Percentiles rank a stretch among this genome's conserved stretches.
phyloP scores from a whole-genome alignment of 2,888 invertebrate genomes.

The Erebia aethiops region DNA sequence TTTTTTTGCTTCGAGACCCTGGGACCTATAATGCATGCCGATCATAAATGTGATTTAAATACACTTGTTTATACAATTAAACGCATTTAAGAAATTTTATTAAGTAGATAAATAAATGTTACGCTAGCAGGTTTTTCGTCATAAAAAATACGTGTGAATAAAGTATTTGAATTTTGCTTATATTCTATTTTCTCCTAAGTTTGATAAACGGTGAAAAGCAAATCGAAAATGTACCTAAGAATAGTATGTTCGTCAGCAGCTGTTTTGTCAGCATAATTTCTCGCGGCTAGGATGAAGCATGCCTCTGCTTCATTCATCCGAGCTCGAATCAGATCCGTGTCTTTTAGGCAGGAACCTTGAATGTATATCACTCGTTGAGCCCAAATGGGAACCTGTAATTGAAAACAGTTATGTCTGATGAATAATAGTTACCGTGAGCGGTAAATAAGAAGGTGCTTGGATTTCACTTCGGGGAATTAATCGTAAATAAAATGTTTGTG shows the following conservation, averaged over 20 bases:
- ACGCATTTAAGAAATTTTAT: too few species aligned
- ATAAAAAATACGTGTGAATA: too few species aligned
- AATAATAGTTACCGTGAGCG: not conserved
- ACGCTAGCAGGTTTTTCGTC: too few species aligned
- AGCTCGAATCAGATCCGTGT: conserved; percentile 96
- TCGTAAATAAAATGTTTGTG: too few species aligned
- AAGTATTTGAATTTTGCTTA: too few species aligned
- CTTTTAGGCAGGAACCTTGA: conserved; percentile 97
- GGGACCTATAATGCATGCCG: too few species aligned
- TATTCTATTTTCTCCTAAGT: not conserved
- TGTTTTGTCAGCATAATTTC: conserved; percentile 97
- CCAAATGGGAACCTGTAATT: conserved; percentile 94
- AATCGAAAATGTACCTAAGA: conserved; percentile 69
- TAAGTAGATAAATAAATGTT: too few species aligned
- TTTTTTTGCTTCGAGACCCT: too few species aligned
- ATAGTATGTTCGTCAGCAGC: conserved; percentile 94
- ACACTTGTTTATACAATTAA: too few species aligned
- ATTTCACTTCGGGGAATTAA: too few species aligned
- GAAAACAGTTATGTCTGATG: not conserved
- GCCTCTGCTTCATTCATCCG: conserved; percentile 99
- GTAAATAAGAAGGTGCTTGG: too few species aligned
- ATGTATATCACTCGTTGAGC: conserved; percentile 98
- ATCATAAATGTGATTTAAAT: too few species aligned
- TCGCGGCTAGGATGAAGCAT: conserved; percentile 97
- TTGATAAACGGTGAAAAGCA: not conserved